These are phyloP conservation scores for Ephydatia muelleri DNA, from an alignment of 37 sponge, comb jelly and placozoan species.

Conservation along the genomic window DNA sequence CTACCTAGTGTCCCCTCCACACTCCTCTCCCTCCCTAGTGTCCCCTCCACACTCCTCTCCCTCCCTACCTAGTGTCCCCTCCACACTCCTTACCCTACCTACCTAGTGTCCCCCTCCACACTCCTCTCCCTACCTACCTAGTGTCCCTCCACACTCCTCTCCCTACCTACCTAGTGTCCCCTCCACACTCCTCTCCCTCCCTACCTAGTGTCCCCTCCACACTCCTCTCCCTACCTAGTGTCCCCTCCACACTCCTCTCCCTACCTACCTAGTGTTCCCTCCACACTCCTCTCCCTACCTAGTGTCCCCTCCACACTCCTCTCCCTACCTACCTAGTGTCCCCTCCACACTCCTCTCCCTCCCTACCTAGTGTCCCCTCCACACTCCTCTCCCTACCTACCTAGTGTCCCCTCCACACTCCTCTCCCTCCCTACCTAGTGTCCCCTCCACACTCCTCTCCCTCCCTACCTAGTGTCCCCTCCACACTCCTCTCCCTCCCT, in stretches of 20 bases:
- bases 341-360: not conserved
- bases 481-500: not conserved
- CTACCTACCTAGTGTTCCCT: not conserved
- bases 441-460: too few relatives aligned
- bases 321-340: not conserved
- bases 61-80: too few relatives aligned
- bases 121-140: not conserved
- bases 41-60: not conserved
- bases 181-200: too few relatives aligned
- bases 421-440: too few relatives aligned
- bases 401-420: not conserved
- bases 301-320: not conserved
- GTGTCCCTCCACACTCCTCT: not conserved
- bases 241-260: too few relatives aligned
- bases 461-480: not conserved
- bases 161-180: too few relatives aligned
- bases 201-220: too few relatives aligned
- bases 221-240: too few relatives aligned
- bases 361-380: not conserved
- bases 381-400: not conserved
- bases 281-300: not conserved
- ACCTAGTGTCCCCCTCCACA: not conserved
- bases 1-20: too few relatives aligned
- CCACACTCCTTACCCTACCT: too few relatives aligned
- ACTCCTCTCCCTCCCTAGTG: not conserved